Evolutionary conservation across 2,113 vertebrate genomes (phyloP), one percentile per base, ranked within the genome.

Genomic region (Dendropsophus ebraccatus): DNA sequence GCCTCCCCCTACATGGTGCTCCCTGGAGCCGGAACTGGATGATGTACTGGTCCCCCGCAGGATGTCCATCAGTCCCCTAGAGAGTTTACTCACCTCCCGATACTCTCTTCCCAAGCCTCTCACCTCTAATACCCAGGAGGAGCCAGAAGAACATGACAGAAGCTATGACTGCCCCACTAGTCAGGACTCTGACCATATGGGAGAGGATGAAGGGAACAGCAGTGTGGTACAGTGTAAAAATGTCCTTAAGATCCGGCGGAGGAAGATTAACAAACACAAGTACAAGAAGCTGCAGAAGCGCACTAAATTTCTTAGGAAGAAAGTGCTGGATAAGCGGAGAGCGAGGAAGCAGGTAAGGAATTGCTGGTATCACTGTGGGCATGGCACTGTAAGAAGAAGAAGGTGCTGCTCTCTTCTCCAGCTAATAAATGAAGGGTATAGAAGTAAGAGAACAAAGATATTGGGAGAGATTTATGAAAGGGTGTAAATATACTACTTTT

Each of bases 241-340:
- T 0, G 94, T 98, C 0, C 84, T 99, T 76, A 88, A 98, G 94
- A 99, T 97, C 84, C 93, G 98, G 23, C 93, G 97, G 25, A 92
- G 96, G 81, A 99, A 96, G 28, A 99, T 99, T 94, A 99, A 99
- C 89, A 92, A 90, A 7, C 97, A 99, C 90, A 97, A 98, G 87
- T 98, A 94, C 92, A 97, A 89, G 84, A 99, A 99, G 89, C 92
- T 99, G 90, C 89, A 93, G 37, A 97, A 97, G 89, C 91, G 96
- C 23, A 96, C 93, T 0, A 96, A 95, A 75, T 98, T 97, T 87
- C 32, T 96, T 11, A 91, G 92, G 62, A 94, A 90, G 81, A 96
- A 87, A 79, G 87, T 99, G 6, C 81, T 90, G 47, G 94, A 96
- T 0, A 89, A 92, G 0, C 92, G 97, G 47, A 91, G 92, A 75